Percentiles rank a stretch among this genome's conserved stretches.
Conservation (phyloP, 2,113 vertebrate genomes). For the Empidonax traillii region DNA sequence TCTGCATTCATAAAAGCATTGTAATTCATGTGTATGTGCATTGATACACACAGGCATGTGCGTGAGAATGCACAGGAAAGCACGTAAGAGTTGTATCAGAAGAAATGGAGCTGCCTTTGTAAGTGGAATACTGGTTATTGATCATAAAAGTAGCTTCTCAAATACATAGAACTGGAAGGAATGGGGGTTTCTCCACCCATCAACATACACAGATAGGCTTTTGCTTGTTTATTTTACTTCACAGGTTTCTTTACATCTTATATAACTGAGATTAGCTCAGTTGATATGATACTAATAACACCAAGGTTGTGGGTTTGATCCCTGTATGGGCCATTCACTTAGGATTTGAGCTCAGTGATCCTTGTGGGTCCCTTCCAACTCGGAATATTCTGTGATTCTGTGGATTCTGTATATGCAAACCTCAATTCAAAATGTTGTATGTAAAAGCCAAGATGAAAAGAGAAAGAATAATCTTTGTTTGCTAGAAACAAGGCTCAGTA, state of each 20-base stretch:
- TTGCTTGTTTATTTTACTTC: neutral
- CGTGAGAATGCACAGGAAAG: neutral
- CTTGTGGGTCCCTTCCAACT: neutral
- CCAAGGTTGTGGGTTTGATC: neutral
- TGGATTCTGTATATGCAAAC: neutral
- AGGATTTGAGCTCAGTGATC: neutral
- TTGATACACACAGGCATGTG: fast-evolving
- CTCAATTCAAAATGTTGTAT: neutral
- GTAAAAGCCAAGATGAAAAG: neutral
- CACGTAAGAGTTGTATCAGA: neutral
- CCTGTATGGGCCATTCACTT: neutral
- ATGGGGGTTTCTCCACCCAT: neutral
- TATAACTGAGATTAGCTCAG: neutral
- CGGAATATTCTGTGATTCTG: neutral
- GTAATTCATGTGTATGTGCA: neutral
- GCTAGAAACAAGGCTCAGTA: neutral
- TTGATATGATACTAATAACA: neutral
- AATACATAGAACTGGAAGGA: neutral
- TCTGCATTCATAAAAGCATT: neutral
- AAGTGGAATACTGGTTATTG: neutral
- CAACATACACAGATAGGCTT: neutral
- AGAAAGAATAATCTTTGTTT: neutral
- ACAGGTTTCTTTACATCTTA: too few species aligned
- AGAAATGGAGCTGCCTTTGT: neutral
- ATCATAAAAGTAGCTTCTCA: neutral